phyloP scores from a whole-genome alignment of 2,113 vertebrate species.

The Falcunculus frontatus region DNA sequence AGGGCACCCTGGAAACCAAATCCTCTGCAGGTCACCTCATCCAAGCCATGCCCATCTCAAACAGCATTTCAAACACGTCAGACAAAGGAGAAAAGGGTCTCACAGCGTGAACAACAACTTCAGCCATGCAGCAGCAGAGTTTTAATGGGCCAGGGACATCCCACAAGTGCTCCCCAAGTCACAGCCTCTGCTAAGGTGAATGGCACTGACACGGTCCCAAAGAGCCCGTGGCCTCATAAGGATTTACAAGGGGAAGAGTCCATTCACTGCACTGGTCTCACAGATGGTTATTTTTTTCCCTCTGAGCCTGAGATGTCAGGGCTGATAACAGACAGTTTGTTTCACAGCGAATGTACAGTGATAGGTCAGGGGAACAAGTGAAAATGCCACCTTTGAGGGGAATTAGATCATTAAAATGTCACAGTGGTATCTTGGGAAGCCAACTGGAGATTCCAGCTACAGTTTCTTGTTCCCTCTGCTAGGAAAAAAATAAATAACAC shows the following conservation, averaged over 20 bases:
- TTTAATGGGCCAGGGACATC: background rate
- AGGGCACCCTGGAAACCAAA: background rate
- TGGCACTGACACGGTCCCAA: fast-evolving
- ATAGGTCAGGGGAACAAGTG: constrained; percentile 18
- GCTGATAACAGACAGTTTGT: constrained; percentile 7
- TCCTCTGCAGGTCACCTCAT: background rate
- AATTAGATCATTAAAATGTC: constrained; percentile 53
- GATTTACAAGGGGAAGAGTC: background rate
- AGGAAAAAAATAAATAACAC: constrained; percentile 17
- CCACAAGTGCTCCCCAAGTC: background rate
- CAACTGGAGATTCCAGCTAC: constrained; percentile 14
- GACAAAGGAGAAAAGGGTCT: background rate
- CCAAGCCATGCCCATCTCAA: background rate
- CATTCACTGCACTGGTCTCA: background rate
- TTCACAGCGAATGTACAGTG: background rate
- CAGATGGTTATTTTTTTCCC: background rate
- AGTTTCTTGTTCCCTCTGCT: background rate
- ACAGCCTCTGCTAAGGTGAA: background rate
- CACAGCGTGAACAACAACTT: background rate
- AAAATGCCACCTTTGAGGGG: constrained; percentile 44
- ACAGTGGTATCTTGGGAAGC: background rate
- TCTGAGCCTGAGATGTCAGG: background rate
- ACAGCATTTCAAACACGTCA: background rate
- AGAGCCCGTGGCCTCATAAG: fast-evolving
- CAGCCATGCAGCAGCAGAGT: background rate